Base-by-base conservation (phyloP, 2,888 invertebrate species). In the Drosophila robusta region DNA sequence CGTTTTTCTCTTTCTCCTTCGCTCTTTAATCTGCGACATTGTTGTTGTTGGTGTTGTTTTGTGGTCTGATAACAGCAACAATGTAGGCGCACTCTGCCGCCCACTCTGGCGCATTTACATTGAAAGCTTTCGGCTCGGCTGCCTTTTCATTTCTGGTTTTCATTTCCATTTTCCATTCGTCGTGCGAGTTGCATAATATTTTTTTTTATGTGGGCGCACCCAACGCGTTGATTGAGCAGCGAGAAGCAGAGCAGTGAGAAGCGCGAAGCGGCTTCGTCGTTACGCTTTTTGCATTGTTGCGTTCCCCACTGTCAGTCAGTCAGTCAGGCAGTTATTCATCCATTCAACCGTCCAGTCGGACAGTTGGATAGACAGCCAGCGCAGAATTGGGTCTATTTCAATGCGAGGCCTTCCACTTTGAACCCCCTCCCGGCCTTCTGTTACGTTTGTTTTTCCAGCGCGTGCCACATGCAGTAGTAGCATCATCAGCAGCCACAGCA, bases 261-360 rank as follows among this genome's bases (percentile, higher is more conserved):
- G 62, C 63, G 49, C 49, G 14, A 55, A 66, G 62, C 63, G 49
- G 49, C 80, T 63, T 50, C 68, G 34, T 63, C 70, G 76, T 80
- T 88, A 86, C 88, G 73, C 86, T 87, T 63, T 86, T 88, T 67
- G 88, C 87, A 83, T 86, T 82, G 70, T 71, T 86, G 83, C 88
- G 56, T 63, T 79, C 63, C 39, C 76, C 62, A 64, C 82, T 73
- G 76, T 50, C 81, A 83, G 80, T 55, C 39, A 36, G 44, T 29
- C 57, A 49, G 36, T 16, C 50, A 41, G 14, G 39, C 68, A 65
- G 38, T 45, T 68, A 66, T 45, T 56, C 60, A 69, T 14, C 32
- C 72, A 67, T 61, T 63, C 78, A 68, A 18, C 61, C 62, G 52
- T 47, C 52, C 49, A 67, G 55, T 50, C 61, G 66, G 66, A 77